Percentiles rank a stretch among this genome's conserved stretches.
Conservation (phyloP, 2,797 vertebrate species). For the Oophaga sylvatica region DNA sequence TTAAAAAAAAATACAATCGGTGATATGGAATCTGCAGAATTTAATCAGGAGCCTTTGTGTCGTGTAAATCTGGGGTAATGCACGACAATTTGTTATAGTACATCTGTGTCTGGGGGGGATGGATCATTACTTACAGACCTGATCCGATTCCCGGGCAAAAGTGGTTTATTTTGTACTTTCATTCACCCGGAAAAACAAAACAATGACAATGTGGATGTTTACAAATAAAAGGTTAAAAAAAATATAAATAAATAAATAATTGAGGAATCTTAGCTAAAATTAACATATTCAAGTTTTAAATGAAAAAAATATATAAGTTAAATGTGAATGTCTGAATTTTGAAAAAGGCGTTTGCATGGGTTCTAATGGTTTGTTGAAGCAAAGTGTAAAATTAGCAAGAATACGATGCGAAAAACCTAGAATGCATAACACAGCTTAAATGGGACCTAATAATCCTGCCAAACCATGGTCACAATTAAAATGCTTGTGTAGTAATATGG, state of each 20-base stretch:
- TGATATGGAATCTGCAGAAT: conserved; percentile 74
- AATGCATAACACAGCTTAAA: too few relatives aligned
- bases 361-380: too few relatives aligned
- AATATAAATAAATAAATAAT: background rate
- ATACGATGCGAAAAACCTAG: background rate
- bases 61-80: conserved; percentile 57
- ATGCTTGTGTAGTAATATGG: too few relatives aligned
- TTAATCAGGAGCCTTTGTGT: conserved; percentile 67
- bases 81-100: conserved; percentile 49
- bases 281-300: background rate
- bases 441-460: too few relatives aligned
- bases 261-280: background rate
- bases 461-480: too few relatives aligned
- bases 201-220: background rate
- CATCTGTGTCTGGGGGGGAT: conserved; percentile 28
- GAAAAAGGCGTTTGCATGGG: background rate
- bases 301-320: background rate
- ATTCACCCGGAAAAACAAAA: background rate
- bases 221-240: background rate
- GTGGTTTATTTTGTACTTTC: background rate
- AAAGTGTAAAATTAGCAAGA: background rate
- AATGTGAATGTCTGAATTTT: background rate
- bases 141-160: background rate
- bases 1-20: conserved; percentile 71
- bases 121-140: conserved; percentile 28